Conservation (phyloP, 2,888 invertebrate species). For the Autographa pulchrina region DNA sequence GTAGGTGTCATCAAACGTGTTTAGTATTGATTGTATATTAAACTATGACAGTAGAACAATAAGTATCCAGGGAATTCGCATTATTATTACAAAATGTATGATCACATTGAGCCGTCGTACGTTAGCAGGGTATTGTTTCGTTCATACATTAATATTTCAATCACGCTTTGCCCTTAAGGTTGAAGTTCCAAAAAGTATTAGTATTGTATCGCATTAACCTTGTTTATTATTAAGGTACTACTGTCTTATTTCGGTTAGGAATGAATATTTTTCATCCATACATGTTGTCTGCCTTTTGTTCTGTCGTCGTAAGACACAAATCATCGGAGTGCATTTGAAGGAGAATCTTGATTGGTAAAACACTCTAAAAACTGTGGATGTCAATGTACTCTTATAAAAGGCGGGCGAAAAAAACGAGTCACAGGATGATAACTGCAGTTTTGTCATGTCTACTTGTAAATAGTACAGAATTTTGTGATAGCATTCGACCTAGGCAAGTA, state of each 20-base stretch:
- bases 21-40: background rate
- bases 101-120: background rate
- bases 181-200: background rate
- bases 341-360: background rate
- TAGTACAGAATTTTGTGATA: too few relatives aligned
- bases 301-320: background rate
- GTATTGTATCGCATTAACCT: background rate
- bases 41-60: background rate
- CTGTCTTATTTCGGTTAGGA: background rate
- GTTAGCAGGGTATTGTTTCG: background rate
- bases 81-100: background rate
- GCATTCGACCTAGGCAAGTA: too few relatives aligned
- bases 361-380: background rate
- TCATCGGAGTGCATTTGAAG: conserved; percentile 3
- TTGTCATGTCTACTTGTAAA: too few relatives aligned
- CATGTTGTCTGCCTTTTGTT: background rate
- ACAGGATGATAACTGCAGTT: background rate
- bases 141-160: conserved; percentile 17
- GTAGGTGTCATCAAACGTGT: background rate
- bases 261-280: background rate
- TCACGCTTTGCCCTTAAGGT: conserved; percentile 21
- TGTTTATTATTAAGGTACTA: conserved; percentile 2
- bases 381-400: background rate
- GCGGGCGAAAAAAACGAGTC: background rate
- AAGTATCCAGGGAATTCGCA: background rate